phyloP scores from a whole-genome alignment of 2,888 invertebrate species.

The Pandemis heparana region DNA sequence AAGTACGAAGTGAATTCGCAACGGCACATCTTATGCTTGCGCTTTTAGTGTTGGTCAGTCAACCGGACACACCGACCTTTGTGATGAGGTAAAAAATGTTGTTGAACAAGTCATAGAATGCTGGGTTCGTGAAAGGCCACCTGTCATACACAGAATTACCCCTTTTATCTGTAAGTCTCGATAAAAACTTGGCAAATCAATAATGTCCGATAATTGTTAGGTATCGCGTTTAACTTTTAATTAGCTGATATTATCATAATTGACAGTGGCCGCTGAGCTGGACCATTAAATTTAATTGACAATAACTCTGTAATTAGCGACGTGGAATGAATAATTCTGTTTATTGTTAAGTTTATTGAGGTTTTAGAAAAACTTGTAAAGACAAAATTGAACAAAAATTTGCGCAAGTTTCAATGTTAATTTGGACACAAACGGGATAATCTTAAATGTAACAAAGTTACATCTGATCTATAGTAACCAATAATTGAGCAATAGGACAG shows the following conservation, averaged over 20 bases:
- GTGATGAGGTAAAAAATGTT: slow-evolving; percentile 63
- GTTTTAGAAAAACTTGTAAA: neutral
- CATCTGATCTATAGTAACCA: too few relatives aligned
- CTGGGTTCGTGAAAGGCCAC: slow-evolving; percentile 72
- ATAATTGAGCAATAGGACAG: too few relatives aligned
- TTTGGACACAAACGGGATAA: too few relatives aligned
- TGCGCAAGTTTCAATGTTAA: too few relatives aligned
- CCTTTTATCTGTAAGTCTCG: slow-evolving; percentile 3
- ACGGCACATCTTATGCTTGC: slow-evolving; percentile 30
- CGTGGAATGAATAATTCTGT: slow-evolving; percentile 37
- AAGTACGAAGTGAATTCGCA: slow-evolving; percentile 7
- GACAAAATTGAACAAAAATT: too few relatives aligned
- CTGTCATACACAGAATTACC: slow-evolving; percentile 56
- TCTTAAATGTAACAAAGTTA: too few relatives aligned
- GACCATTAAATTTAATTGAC: slow-evolving; percentile 34
- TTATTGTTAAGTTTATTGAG: slow-evolving; percentile 10
- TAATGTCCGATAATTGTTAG: slow-evolving; percentile 39
- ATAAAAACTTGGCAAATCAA: slow-evolving; percentile 37
- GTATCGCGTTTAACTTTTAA: slow-evolving; percentile 38
- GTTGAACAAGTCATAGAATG: slow-evolving; percentile 52
- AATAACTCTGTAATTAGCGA: slow-evolving; percentile 29
- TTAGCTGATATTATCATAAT: slow-evolving; percentile 39
- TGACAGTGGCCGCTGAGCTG: slow-evolving; percentile 28
- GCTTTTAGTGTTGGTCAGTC: slow-evolving; percentile 51
- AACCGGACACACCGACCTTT: slow-evolving; percentile 66